Base-by-base conservation (phyloP, 2,888 invertebrate genomes). In the Agriopis leucophaearia region DNA sequence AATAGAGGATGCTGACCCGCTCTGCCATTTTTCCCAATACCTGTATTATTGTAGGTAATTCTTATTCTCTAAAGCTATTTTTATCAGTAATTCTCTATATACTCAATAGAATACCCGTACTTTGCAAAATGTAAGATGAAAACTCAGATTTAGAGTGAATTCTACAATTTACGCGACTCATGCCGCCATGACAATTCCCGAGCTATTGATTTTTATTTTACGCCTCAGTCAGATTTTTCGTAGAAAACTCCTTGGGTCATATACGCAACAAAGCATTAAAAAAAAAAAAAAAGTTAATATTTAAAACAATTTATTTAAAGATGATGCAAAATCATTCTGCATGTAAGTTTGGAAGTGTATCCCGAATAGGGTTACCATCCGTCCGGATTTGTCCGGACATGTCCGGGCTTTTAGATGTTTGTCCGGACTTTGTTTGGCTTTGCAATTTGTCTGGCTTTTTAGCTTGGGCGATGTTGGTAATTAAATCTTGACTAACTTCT, bases 121-220 rank as follows among this genome's bases (percentile, higher is more conserved):
- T 44, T 4, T 44, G 0, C 44, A 44, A 13, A 7, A 13, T 44
- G 13, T 7, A 5, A 13, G 1, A 5, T 44, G 12, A 12, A 13
- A 13, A 44, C 9, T 16, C 1, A n/a, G 16, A 16, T 15, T 10
- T 16, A 47, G 9, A 10, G 8, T 47, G 16, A 7, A 16, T 16
- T 47, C 16, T 47, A 47, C 16, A 8, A 9, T 47, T 8, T 47
- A 47, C n/a, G 8, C 16, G 47, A 47, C 16, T 47, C 47, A 8
- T 47, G 47, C 47, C 47, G 45, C 45, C 45, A 51, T 51, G 27
- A 35, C 13, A 1, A 45, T 12, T 18, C 48, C 18, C 16, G 7
- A 27, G 12, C 50, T 50, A 50, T 50, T 50, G 27, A 50, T 27
- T 50, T 50, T 50, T 50, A 18, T 50, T 50, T 50, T 50, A 18